phyloP scores from a whole-genome alignment of 1,140 invertebrate genomes.

The Pantala flavescens region DNA sequence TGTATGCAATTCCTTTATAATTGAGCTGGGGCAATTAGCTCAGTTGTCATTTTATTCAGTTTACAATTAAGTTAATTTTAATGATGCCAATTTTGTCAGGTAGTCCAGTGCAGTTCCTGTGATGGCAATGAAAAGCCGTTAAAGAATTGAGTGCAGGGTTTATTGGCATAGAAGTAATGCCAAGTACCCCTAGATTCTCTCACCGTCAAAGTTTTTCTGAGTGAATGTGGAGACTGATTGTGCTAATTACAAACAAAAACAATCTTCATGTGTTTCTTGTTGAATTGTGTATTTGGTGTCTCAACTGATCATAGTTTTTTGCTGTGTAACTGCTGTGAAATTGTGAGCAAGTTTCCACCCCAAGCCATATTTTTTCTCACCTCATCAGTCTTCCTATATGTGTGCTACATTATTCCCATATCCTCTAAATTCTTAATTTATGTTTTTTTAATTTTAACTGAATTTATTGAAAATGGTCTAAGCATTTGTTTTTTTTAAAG shows the following conservation, averaged over 20 bases:
- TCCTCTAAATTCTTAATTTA: background rate
- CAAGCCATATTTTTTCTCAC: constrained; percentile 9
- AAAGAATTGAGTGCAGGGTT: background rate
- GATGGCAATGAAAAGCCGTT: constrained; percentile 8
- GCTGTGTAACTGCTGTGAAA: constrained; percentile 8
- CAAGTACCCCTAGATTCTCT: background rate
- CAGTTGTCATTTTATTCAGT: background rate
- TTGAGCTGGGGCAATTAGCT: background rate
- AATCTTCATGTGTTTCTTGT: constrained; percentile 10
- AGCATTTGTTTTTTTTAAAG: too few species aligned
- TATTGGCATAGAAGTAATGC: background rate
- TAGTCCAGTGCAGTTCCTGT: constrained; percentile 7
- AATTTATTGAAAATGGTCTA: too few species aligned
- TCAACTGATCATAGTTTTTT: constrained; percentile 10
- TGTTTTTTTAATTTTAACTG: too few species aligned
- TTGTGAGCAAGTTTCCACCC: constrained; percentile 6
- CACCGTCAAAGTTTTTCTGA: background rate
- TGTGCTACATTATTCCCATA: background rate
- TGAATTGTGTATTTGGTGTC: constrained; percentile 6
- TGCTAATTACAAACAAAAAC: background rate
- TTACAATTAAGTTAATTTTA: background rate
- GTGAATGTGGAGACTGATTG: constrained; percentile 4
- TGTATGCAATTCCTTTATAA: background rate
- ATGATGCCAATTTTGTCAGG: background rate
- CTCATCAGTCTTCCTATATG: background rate